phyloP scores from a whole-genome alignment of 2,113 vertebrate genomes.

The Nothobranchius furzeri region DNA sequence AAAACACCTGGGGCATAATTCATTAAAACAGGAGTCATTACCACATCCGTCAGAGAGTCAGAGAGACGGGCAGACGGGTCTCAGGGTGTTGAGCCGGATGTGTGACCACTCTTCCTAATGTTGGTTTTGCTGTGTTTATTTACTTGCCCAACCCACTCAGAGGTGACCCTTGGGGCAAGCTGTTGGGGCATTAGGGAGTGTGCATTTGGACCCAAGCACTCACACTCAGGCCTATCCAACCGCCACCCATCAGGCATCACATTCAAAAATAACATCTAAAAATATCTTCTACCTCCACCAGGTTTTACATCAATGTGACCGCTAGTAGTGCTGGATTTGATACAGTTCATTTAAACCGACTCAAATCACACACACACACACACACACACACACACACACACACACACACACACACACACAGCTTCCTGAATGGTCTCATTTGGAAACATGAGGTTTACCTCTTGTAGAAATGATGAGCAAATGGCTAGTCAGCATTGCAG shows the following conservation, averaged over 20 bases:
- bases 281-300: constrained; percentile 47
- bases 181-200: constrained; percentile 36
- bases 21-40: constrained; percentile 56
- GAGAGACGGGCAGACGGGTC: constrained; percentile 35
- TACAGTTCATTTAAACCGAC: constrained; percentile 15
- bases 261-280: constrained; percentile 63
- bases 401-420: constrained; percentile 22
- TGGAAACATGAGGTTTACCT: too few relatives aligned
- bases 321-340: background rate
- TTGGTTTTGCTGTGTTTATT: constrained; percentile 71
- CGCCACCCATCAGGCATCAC: constrained; percentile 48
- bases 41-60: constrained; percentile 56
- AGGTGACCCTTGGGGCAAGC: constrained; percentile 64
- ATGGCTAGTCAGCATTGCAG: too few relatives aligned
- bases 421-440: too few relatives aligned
- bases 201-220: constrained; percentile 20
- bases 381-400: constrained; percentile 12
- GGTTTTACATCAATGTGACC: too few relatives aligned
- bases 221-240: constrained; percentile 21
- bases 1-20: constrained; percentile 32
- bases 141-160: constrained; percentile 71
- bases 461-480: too few relatives aligned
- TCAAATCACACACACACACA: constrained; percentile 23
- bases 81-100: constrained; percentile 53
- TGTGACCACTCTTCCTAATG: constrained; percentile 60